Base-by-base conservation (phyloP, 2,113 vertebrate genomes). In the Lucifuga dentata region DNA sequence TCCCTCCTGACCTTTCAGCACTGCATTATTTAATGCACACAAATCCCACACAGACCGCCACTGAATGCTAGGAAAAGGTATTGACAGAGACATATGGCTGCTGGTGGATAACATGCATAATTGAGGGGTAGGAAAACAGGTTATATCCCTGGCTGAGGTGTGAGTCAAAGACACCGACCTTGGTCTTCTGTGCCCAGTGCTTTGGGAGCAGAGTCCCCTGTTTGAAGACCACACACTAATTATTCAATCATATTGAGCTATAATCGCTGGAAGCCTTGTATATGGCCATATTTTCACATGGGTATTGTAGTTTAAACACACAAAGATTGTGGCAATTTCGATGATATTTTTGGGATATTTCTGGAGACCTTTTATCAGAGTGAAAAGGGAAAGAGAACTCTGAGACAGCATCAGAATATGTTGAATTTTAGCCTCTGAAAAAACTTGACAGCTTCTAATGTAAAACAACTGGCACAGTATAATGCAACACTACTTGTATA, bases 1-100 rank as follows among this genome's bases (percentile, higher is more conserved):
- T 88, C 87, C 62, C 85, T 70, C 76, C 68, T 92, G 91, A 93
- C 91, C 93, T 93, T 93, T 92, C 80, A 77, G 75, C 75, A 80
- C 88, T 93, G 90, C 90, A 92, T 93, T 93, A 93, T 92, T 93
- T 93, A 93, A 91, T 80, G 74, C 89, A 88, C 89, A 92, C 91
- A 89, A 91, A 93, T 91, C 86, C 89, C 86, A 89, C 88, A 87
- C 86, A 88, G 85, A 87, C 85, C 61, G 68, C 63, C 79, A 81
- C 85, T 86, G 78, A 83, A 90, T 71, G 73, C 79, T 78, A 83
- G 86, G 81, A 89, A 90, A 91, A 87, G 85, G 90, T 89, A 90
- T 90, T 91, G 93, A 92, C 91, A 90, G 86, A 91, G 91, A 92
- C 90, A 82, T 92, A 93, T 92, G 90, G 89, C 78, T 86, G 83